A percentile compares a stretch with the other conserved stretches of the same genome.
Evolutionary conservation across 2,888 invertebrate genomes (phyloP).

Genomic region (Hanleya hanleyi): DNA sequence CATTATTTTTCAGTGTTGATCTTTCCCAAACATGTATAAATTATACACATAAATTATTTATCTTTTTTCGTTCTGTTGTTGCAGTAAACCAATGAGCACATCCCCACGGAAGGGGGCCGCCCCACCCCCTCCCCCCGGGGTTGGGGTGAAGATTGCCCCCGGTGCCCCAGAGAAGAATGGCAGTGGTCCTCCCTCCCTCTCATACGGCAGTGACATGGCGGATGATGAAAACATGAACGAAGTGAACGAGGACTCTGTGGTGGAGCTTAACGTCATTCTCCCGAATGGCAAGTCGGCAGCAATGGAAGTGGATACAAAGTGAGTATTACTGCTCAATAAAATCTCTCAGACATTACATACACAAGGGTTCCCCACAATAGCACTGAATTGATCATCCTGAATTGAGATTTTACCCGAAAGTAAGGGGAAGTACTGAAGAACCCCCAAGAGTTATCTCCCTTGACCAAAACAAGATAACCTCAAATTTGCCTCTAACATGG

Average conservation of each 20-base stretch:
- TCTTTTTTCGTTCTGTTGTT: too few species aligned
- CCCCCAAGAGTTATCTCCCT: too few species aligned
- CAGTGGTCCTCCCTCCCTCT: constrained; percentile 46
- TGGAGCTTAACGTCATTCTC: constrained; percentile 45
- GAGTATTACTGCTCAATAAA: constrained; percentile 27
- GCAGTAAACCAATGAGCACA: constrained; percentile 59
- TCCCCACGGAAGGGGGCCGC: constrained; percentile 47
- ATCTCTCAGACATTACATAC: too few species aligned
- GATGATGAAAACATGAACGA: constrained; percentile 61
- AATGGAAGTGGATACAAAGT: constrained; percentile 52
- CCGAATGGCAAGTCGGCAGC: constrained; percentile 42
- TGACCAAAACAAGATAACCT: too few species aligned
- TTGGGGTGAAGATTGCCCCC: constrained; percentile 27
- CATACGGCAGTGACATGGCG: constrained; percentile 47
- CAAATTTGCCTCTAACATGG: too few species aligned
- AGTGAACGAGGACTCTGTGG: constrained; percentile 45
- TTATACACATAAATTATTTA: too few species aligned
- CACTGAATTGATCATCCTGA: too few species aligned
- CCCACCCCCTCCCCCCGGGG: constrained; percentile 32
- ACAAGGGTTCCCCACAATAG: too few species aligned
- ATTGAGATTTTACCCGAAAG: too few species aligned
- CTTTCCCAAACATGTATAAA: too few species aligned
- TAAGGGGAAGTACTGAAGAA: too few species aligned
- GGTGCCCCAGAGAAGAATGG: constrained; percentile 39
- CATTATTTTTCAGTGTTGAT: too few species aligned